Percentiles rank a stretch among this genome's conserved stretches.
phyloP scores from a whole-genome alignment of 2,113 vertebrate genomes.

The Odocoileus hemionus region DNA sequence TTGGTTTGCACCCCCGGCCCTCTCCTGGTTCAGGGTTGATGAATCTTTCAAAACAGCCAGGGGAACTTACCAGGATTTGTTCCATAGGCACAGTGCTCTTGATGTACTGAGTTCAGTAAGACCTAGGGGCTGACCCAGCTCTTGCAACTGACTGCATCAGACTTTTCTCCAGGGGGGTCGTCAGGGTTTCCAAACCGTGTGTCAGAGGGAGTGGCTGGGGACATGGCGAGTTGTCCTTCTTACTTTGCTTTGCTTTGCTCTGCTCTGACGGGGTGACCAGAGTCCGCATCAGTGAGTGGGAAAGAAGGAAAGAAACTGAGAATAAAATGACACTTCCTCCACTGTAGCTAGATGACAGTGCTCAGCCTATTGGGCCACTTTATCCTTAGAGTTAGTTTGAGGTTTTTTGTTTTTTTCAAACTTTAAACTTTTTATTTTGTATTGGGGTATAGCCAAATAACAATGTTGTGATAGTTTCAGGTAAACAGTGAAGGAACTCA shows the following conservation, averaged over 20 bases:
- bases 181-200: not conserved
- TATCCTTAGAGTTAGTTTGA: not conserved
- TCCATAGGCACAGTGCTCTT: not conserved
- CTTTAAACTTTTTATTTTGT: not conserved
- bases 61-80: not conserved
- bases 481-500: not conserved
- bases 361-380: not conserved
- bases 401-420: not conserved
- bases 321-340: not conserved
- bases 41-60: not conserved
- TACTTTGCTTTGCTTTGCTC: not conserved
- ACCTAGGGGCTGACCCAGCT: not conserved
- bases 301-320: not conserved
- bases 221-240: not conserved
- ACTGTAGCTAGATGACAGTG: not conserved
- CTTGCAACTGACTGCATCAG: constrained; percentile 9
- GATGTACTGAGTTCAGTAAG: constrained; percentile 1
- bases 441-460: not conserved
- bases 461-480: not conserved
- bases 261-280: not conserved
- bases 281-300: not conserved
- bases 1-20: not conserved
- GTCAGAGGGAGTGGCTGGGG: not conserved
- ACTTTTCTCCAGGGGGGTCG: not conserved
- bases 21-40: fast-evolving